These are phyloP conservation scores for Sebastiscus tertius DNA, from an alignment of 2,797 vertebrate genomes.

Conservation along the genomic window DNA sequence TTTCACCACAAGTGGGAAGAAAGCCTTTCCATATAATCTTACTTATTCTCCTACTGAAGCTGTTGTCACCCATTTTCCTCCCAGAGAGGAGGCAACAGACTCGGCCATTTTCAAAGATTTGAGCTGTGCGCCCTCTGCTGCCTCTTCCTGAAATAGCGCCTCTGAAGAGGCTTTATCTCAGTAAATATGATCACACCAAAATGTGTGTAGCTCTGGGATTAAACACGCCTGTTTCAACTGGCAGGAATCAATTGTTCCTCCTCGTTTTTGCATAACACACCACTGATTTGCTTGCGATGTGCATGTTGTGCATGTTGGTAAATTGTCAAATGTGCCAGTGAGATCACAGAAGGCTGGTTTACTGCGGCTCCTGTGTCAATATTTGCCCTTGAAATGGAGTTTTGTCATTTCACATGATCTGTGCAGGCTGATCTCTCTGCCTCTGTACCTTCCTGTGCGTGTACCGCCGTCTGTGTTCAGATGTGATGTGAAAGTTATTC, in stretches of 20 bases:
- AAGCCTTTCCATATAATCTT: neutral
- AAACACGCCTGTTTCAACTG: neutral
- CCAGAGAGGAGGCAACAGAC: neutral
- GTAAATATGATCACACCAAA: neutral
- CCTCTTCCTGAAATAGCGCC: neutral
- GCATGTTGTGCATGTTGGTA: constrained; percentile 11
- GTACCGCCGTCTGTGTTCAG: neutral
- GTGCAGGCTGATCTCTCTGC: neutral
- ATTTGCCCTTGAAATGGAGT: constrained; percentile 13
- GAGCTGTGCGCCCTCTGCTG: constrained; percentile 56
- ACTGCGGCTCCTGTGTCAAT: neutral
- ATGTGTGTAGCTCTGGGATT: neutral
- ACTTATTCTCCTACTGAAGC: neutral
- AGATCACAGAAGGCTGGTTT: neutral
- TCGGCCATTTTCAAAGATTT: constrained; percentile 18
- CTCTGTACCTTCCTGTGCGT: neutral
- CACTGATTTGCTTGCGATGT: neutral
- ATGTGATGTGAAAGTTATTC: constrained; percentile 32
- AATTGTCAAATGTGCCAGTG: constrained; percentile 1
- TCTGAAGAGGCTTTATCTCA: neutral
- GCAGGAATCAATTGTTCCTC: neutral
- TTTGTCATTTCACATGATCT: constrained; percentile 2
- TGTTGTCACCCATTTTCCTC: neutral
- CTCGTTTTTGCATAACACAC: neutral
- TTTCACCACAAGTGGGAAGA: neutral